Percentiles rank a stretch among this genome's conserved stretches.
Conservation (phyloP, 1,140 invertebrate genomes). For the Drosophila kepulauana region DNA sequence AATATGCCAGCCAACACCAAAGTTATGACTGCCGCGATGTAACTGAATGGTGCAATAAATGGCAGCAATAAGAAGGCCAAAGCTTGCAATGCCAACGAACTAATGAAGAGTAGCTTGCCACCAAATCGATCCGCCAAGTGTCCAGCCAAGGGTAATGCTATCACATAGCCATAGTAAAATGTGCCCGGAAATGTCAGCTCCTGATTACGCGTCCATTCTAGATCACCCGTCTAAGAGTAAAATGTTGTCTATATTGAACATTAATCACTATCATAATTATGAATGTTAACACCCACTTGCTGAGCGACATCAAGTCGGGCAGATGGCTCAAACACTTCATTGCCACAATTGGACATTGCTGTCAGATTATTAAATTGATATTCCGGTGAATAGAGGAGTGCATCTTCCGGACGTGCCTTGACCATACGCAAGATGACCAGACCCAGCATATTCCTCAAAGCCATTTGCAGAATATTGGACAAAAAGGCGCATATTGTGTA, state of each 20-base stretch:
- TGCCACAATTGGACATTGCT: slow-evolving; percentile 6
- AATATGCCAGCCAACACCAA: slow-evolving; percentile 64
- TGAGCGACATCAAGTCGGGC: background rate
- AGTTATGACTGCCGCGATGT: slow-evolving; percentile 29
- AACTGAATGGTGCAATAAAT: slow-evolving; percentile 60
- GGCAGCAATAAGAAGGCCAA: slow-evolving; percentile 61
- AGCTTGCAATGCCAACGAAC: slow-evolving; percentile 58
- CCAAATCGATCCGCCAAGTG: slow-evolving; percentile 69
- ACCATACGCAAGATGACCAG: slow-evolving; percentile 77
- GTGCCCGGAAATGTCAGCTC: slow-evolving; percentile 62
- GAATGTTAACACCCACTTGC: slow-evolving; percentile 31
- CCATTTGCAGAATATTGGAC: slow-evolving; percentile 57
- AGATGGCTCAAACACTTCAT: background rate
- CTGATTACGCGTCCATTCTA: slow-evolving; percentile 68
- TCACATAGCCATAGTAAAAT: slow-evolving; percentile 75
- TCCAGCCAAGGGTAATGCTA: slow-evolving; percentile 65
- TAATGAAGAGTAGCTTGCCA: slow-evolving; percentile 68
- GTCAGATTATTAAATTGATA: slow-evolving; percentile 29
- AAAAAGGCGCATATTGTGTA: slow-evolving; percentile 76
- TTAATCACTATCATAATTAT: background rate
- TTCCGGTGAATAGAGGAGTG: background rate
- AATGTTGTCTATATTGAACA: background rate
- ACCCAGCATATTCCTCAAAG: slow-evolving; percentile 70
- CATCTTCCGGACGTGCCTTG: slow-evolving; percentile 42
- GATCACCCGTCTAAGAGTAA: slow-evolving; percentile 49